Evolutionary conservation across 2,888 invertebrate genomes (phyloP).

Genomic region (Drosophila anceps): DNA sequence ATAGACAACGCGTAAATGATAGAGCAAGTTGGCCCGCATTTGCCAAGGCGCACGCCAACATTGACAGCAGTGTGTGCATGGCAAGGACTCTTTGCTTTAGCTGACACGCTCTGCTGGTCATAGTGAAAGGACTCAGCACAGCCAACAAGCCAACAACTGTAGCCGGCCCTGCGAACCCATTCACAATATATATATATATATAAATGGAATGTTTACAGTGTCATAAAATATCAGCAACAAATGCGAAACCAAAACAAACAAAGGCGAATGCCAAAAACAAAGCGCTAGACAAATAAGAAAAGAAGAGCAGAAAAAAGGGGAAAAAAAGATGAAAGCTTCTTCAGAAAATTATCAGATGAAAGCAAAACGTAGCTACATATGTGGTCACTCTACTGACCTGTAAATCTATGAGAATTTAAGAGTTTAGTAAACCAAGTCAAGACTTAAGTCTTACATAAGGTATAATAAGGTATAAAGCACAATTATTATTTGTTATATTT

Average conservation of each 20-base stretch:
- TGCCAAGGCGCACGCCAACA: not conserved
- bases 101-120: conserved; percentile 56
- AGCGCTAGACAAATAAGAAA: conserved; percentile 46
- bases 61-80: conserved; percentile 4
- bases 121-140: conserved; percentile 49
- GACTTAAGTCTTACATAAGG: not conserved
- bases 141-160: conserved; percentile 42
- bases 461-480: not conserved
- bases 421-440: too few species aligned
- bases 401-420: conserved; percentile 1
- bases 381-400: conserved; percentile 1
- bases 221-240: conserved; percentile 76
- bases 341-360: conserved; percentile 15
- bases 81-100: conserved; percentile 57
- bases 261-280: conserved; percentile 17
- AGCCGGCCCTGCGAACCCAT: conserved; percentile 23
- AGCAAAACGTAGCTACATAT: not conserved
- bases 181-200: conserved; percentile 48
- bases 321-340: conserved; percentile 27
- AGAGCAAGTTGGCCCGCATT: conserved; percentile 15
- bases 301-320: not conserved
- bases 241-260: conserved; percentile 58
- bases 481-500: not conserved
- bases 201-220: conserved; percentile 70
- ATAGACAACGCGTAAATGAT: conserved; percentile 13